Evolutionary conservation across 2,888 invertebrate genomes (phyloP).

Genomic region (Psylliodes chrysocephalus): DNA sequence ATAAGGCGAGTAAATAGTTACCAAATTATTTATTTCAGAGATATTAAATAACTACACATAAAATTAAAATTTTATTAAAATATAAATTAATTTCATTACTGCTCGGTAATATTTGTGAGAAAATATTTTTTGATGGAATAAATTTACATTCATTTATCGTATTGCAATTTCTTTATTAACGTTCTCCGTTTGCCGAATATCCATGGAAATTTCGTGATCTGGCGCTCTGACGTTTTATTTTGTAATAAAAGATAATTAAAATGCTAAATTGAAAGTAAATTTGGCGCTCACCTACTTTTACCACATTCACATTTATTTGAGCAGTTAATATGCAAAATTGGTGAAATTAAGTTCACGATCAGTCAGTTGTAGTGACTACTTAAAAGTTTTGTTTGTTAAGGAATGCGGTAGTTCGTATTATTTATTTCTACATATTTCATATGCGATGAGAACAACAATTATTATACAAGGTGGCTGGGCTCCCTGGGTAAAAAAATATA

Average conservation of each 20-base stretch:
- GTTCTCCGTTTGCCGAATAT: neutral
- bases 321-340: slow-evolving; percentile 24
- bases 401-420: neutral
- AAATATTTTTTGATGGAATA: too few relatives aligned
- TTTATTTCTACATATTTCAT: neutral
- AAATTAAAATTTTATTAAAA: too few relatives aligned
- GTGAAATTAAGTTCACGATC: slow-evolving; percentile 34
- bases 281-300: slow-evolving; percentile 26
- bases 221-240: neutral
- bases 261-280: slow-evolving; percentile 18
- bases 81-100: too few relatives aligned
- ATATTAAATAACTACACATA: too few relatives aligned
- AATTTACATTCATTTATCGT: too few relatives aligned
- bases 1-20: too few relatives aligned
- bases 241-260: neutral
- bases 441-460: neutral
- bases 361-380: neutral
- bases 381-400: neutral
- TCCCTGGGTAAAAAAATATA: too few relatives aligned
- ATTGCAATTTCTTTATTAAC: neutral
- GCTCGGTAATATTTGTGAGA: too few relatives aligned
- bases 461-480: too few relatives aligned
- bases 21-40: too few relatives aligned
- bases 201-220: neutral
- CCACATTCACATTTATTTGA: slow-evolving; percentile 20